Percentiles rank a stretch among this genome's conserved stretches.
phyloP scores from a whole-genome alignment of 2,113 vertebrate genomes.

The Calonectris borealis region DNA sequence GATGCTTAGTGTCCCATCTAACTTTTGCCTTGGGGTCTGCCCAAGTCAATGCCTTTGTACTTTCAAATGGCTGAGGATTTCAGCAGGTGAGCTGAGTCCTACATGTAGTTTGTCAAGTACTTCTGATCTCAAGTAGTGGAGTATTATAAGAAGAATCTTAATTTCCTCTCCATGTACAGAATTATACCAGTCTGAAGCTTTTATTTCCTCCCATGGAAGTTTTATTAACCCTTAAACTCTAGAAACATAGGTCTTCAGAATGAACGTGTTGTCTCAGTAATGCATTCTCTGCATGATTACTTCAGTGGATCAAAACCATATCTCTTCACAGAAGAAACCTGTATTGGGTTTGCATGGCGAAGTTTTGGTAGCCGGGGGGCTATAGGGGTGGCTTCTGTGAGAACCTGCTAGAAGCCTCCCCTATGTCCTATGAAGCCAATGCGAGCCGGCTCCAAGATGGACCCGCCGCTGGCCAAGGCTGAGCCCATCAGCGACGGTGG shows the following conservation, averaged over 20 bases:
- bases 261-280: not conserved
- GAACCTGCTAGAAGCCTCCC: not conserved
- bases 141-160: not conserved
- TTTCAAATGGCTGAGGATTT: not conserved
- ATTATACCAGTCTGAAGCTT: not conserved
- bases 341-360: not conserved
- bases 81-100: not conserved
- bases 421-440: not conserved
- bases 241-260: not conserved
- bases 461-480: not conserved
- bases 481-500: accelerated
- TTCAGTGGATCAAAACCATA: not conserved
- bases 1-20: not conserved
- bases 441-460: accelerated
- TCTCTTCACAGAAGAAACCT: not conserved
- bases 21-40: not conserved
- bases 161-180: not conserved
- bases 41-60: not conserved
- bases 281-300: not conserved
- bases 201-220: not conserved
- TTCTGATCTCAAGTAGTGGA: not conserved
- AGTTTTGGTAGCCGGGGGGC: not conserved
- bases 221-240: not conserved
- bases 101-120: not conserved
- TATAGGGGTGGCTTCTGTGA: not conserved